Base-by-base conservation (phyloP, 2,113 vertebrate genomes). In the Hippocampus zosterae region DNA sequence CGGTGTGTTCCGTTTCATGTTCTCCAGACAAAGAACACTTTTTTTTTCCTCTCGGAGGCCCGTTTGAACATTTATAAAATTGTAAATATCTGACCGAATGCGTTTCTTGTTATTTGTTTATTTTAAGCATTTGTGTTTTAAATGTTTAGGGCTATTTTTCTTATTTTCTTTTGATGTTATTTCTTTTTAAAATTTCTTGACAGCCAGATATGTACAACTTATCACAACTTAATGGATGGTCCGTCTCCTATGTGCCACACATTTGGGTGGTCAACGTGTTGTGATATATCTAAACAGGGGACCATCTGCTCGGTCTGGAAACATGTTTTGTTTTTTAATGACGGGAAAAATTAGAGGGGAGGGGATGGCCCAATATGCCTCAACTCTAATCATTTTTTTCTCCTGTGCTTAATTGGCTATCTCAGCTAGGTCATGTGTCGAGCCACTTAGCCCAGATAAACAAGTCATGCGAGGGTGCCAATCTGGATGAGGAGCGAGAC, bases 391-490 rank as follows among this genome's bases (percentile, higher is more conserved):
- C 37, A 68, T 75, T 79, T 60, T 60, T 60, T 60, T 33, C 57
- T 33, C 57, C 57, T 18, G 27, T 33, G 57, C 74, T 79, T 84
- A 79, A 88, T 87, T 85, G 81, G 72, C 67, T 66, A 75, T 48
- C 71, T 77, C 2, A 37, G 69, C 71, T 71, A 75, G 82, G 80
- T 83, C 76, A 76, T 77, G 80, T 77, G 71, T 72, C 56, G 61
- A 68, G 71, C 76, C 81, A 72, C 82, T 85, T 84, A 79, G 40
- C 83, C 83, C 71, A 71, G 68, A 85, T 82, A 83, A 85, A 84
- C 83, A 84, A 76, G 78, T 71, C 70, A n/a, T 74, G 71, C 70
- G 67, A 84, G 76, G 81, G 81, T 76, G 73, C 74, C 76, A 89
- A 88, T 89, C 88, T 85, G 68, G 83, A 71, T 64, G 66, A 75